Percentiles rank a stretch among this genome's conserved stretches.
These are phyloP conservation scores for Hystrix cristata DNA, from an alignment of 2,113 vertebrate genomes.

Conservation along the genomic window DNA sequence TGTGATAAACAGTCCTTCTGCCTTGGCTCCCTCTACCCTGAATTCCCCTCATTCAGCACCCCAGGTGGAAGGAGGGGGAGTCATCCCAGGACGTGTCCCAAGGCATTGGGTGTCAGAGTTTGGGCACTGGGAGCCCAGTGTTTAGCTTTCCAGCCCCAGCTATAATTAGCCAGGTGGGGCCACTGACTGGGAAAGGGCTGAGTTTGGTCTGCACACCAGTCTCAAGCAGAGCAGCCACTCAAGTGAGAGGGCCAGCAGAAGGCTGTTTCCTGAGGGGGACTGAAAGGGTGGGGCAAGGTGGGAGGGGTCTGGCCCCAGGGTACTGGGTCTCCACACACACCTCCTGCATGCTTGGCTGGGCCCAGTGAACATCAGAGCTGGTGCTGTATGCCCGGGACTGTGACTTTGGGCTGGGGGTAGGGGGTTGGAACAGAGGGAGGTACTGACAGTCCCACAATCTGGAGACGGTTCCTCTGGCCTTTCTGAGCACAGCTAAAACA, in stretches of 20 bases:
- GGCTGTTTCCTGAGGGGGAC: background rate
- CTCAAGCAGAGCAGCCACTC: background rate
- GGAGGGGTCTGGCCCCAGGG: background rate
- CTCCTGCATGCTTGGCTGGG: background rate
- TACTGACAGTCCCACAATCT: background rate
- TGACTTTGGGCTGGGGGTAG: background rate
- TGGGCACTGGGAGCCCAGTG: background rate
- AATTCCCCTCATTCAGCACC: constrained; percentile 63
- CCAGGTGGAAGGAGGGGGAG: constrained; percentile 33
- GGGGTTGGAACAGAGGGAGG: background rate
- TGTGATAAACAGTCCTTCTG: background rate
- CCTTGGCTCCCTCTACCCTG: background rate
- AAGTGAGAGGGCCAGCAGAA: background rate
- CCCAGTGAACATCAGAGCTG: background rate
- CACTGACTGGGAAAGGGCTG: background rate
- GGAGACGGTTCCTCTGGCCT: background rate
- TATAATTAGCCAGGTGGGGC: constrained; percentile 81
- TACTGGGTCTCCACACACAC: background rate
- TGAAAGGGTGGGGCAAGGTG: background rate
- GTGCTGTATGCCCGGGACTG: background rate
- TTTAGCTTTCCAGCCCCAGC: background rate
- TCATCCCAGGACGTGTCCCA: constrained; percentile 36
- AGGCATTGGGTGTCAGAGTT: constrained; percentile 69
- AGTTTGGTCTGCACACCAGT: background rate
- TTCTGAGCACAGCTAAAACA: background rate